Evolutionary conservation across 2,888 invertebrate genomes (phyloP).

Genomic region (Cylloceria caligata): DNA sequence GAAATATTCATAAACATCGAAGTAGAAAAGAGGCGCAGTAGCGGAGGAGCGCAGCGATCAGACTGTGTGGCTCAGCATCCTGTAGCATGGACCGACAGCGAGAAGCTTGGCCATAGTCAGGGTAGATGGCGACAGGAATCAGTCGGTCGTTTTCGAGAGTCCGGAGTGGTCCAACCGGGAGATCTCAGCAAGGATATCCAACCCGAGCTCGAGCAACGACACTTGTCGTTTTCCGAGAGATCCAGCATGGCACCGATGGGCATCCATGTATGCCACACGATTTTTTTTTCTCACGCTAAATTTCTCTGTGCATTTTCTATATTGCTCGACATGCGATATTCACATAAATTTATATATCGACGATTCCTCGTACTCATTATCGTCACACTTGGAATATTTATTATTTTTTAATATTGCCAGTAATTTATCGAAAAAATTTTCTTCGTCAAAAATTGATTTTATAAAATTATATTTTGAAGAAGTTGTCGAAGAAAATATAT

Average conservation of each 20-base stretch:
- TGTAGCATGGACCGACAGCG: constrained; percentile 76
- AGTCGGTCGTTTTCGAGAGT: constrained; percentile 71
- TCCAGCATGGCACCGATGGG: constrained; percentile 68
- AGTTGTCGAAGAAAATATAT: too few relatives aligned
- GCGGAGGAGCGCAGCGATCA: constrained; percentile 26
- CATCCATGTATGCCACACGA: constrained; percentile 40
- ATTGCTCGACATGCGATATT: constrained; percentile 1
- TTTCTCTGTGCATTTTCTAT: background rate
- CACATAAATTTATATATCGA: constrained; percentile 28
- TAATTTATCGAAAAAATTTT: background rate
- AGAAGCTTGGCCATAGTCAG: constrained; percentile 74
- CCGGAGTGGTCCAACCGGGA: constrained; percentile 65
- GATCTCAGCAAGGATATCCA: constrained; percentile 73
- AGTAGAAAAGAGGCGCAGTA: constrained; percentile 17
- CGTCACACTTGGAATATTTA: constrained; percentile 31
- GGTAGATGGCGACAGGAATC: constrained; percentile 82
- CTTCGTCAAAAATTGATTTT: background rate
- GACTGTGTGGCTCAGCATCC: constrained; percentile 70
- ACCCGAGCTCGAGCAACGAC: constrained; percentile 72
- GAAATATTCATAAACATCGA: constrained; percentile 9
- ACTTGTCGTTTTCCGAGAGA: constrained; percentile 69
- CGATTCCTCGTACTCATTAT: constrained; percentile 28
- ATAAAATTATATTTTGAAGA: too few relatives aligned
- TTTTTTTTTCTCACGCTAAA: constrained; percentile 42
- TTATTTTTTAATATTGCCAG: too few relatives aligned